A percentile compares a stretch with the other conserved stretches of the same genome.
Evolutionary conservation across 1,140 invertebrate genomes (phyloP).

Genomic region (Drosophila pandora): DNA sequence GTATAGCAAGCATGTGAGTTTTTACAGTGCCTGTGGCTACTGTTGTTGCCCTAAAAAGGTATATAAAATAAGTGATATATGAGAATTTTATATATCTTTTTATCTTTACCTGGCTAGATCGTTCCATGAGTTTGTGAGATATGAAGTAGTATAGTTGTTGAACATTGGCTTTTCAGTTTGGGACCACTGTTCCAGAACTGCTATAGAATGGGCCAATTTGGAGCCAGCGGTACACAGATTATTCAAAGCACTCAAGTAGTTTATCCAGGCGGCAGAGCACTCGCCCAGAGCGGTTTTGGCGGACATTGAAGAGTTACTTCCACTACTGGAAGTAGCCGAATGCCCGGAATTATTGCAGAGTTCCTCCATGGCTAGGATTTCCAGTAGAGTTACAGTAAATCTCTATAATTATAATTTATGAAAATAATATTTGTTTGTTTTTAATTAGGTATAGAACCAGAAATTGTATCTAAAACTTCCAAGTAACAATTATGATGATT

Average conservation of each 20-base stretch:
- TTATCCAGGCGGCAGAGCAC: slow-evolving; percentile 87
- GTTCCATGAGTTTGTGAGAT: slow-evolving; percentile 85
- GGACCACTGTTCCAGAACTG: slow-evolving; percentile 56
- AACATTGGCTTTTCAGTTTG: slow-evolving; percentile 46
- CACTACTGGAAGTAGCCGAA: slow-evolving; percentile 47
- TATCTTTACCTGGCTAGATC: slow-evolving; percentile 84
- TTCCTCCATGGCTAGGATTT: slow-evolving; percentile 35
- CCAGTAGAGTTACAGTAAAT: not conserved
- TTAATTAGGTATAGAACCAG: not conserved
- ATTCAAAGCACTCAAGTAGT: slow-evolving; percentile 83
- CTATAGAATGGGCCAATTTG: slow-evolving; percentile 53
- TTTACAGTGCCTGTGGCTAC: slow-evolving; percentile 87
- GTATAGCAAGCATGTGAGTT: slow-evolving; percentile 86
- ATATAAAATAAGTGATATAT: not conserved
- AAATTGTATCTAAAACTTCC: not conserved
- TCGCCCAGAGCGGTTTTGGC: slow-evolving; percentile 78
- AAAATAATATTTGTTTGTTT: not conserved
- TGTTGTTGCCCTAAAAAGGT: slow-evolving; percentile 84
- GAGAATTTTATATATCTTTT: not conserved
- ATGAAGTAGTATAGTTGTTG: slow-evolving; percentile 85
- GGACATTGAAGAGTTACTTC: slow-evolving; percentile 63
- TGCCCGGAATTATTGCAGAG: slow-evolving; percentile 51
- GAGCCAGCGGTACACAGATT: slow-evolving; percentile 59
- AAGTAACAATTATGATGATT: not conserved
- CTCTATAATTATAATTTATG: not conserved